These are phyloP conservation scores for Brachionus angularis DNA, from an alignment of 1,140 invertebrate genomes.

Conservation along the genomic window DNA sequence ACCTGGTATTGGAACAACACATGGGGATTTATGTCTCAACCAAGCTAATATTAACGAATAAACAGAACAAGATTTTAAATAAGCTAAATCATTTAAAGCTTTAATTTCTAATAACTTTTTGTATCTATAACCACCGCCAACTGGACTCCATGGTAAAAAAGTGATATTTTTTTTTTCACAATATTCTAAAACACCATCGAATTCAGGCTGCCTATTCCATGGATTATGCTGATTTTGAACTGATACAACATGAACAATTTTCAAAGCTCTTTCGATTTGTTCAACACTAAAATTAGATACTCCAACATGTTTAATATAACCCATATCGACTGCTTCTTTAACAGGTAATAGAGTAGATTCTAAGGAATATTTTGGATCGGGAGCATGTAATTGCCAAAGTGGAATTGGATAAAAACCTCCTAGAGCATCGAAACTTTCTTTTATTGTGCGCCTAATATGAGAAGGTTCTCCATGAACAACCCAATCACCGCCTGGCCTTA, in stretches of 20 bases:
- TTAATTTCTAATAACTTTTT: constrained; percentile 9
- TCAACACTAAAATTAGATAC: constrained; percentile 38
- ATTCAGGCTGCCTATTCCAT: constrained; percentile 7
- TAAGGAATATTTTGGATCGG: constrained; percentile 27
- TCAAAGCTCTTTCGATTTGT: constrained; percentile 13
- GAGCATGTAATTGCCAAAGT: constrained; percentile 24
- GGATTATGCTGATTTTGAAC: constrained; percentile 37
- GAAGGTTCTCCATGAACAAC: background rate
- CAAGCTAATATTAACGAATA: constrained; percentile 24
- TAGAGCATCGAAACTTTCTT: constrained; percentile 17
- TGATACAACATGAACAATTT: background rate
- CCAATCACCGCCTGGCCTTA: constrained; percentile 22
- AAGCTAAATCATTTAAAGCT: background rate
- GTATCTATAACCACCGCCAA: constrained; percentile 9
- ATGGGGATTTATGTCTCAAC: constrained; percentile 12
- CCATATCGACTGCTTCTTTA: constrained; percentile 13
- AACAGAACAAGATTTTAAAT: background rate
- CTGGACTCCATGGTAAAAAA: constrained; percentile 30
- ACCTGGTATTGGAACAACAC: constrained; percentile 25
- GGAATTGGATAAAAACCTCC: constrained; percentile 30
- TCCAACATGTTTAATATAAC: constrained; percentile 22
- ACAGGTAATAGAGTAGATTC: constrained; percentile 13
- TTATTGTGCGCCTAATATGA: constrained; percentile 15
- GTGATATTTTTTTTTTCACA: constrained; percentile 19
- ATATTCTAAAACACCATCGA: constrained; percentile 23